These are phyloP conservation scores for Cettia cetti DNA, from an alignment of 2,113 vertebrate genomes.

Conservation along the genomic window DNA sequence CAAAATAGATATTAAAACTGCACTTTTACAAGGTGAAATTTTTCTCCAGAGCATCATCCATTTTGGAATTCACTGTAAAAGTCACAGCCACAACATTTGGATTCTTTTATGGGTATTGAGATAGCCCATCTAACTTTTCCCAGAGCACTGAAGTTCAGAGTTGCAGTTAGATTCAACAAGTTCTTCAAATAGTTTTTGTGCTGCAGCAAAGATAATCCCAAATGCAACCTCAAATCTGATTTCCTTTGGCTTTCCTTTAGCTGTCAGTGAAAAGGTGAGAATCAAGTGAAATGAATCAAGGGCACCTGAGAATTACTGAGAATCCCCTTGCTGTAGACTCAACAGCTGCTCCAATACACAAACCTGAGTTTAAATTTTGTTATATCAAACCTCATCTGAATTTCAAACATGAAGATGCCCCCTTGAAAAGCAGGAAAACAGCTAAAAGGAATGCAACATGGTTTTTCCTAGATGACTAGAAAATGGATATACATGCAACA, in stretches of 20 bases:
- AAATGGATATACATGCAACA: background rate
- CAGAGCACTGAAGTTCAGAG: background rate
- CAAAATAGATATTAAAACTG: background rate
- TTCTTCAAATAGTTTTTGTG: background rate
- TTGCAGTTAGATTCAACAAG: background rate
- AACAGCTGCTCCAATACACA: background rate
- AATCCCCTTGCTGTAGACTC: background rate
- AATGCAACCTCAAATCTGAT: background rate
- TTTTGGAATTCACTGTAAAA: background rate
- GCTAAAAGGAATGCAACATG: background rate
- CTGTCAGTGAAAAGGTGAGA: background rate
- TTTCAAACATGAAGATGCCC: background rate
- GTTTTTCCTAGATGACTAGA: background rate
- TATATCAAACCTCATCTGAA: background rate
- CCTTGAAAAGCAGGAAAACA: background rate
- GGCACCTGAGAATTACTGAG: background rate
- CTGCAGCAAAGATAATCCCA: background rate
- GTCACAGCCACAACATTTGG: background rate
- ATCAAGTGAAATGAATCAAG: background rate
- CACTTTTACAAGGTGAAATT: background rate
- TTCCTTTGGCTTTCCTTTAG: background rate
- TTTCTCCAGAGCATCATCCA: background rate
- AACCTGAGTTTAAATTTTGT: background rate
- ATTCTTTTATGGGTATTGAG: background rate
- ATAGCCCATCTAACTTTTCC: background rate